Evolutionary conservation across 2,888 invertebrate genomes (phyloP).

Genomic region (Ametastegia equiseti): DNA sequence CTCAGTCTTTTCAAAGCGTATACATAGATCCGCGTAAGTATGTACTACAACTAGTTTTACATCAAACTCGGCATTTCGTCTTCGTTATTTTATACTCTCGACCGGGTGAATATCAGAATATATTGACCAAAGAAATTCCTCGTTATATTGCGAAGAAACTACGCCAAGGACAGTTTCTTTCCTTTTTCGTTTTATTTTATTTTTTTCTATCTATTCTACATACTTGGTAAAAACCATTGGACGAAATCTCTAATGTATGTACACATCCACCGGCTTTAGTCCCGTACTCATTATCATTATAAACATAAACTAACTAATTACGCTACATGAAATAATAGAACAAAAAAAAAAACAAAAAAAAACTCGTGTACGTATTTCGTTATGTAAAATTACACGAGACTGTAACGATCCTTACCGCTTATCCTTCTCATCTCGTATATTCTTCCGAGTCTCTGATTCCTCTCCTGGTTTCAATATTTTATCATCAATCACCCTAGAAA

Average conservation of each 20-base stretch:
- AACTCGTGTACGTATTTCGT: too few relatives aligned
- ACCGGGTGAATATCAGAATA: too few relatives aligned
- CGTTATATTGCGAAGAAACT: background rate
- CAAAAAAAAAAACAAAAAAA: too few relatives aligned
- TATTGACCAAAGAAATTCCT: background rate
- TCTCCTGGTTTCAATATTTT: too few relatives aligned
- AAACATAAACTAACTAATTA: too few relatives aligned
- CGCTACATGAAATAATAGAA: too few relatives aligned
- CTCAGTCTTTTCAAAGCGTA: background rate
- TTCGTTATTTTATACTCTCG: background rate
- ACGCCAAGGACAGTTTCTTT: background rate
- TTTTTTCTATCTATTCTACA: background rate
- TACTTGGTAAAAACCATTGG: background rate
- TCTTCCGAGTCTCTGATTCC: slow-evolving; percentile 53
- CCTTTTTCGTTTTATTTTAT: background rate
- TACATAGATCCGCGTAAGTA: background rate
- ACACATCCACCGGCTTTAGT: too few relatives aligned
- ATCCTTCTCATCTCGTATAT: slow-evolving; percentile 73
- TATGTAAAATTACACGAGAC: background rate
- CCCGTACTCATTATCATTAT: too few relatives aligned
- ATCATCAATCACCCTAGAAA: slow-evolving; percentile 41
- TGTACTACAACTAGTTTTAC: too few relatives aligned
- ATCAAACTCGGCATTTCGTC: background rate
- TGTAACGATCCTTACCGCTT: slow-evolving; percentile 66
- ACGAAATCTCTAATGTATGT: too few relatives aligned